Base-by-base conservation (phyloP, 1,140 invertebrate species). In the Drosophila varians region DNA sequence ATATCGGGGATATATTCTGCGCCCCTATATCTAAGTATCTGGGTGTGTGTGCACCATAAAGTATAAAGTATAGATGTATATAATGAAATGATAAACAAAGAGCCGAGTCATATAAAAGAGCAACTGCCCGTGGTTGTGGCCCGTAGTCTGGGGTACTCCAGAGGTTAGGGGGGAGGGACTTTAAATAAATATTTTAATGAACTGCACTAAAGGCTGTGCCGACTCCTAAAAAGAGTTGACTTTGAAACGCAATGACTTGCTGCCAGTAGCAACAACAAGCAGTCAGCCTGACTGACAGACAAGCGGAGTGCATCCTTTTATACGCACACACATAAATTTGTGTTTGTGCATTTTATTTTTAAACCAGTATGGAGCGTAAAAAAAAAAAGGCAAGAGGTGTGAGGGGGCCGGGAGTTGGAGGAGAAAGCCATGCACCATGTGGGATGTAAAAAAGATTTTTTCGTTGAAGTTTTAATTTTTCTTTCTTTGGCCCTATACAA, bases 111-210 rank as follows among this genome's bases (percentile, higher is more conserved):
- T 71, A 71, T 71, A 71, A 71, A 72, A 71, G 68, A 72, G 69
- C 69, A 72, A 72, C 69, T 48, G 43, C 14, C 48, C 28, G 25
- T 36, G 46, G 14, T 68, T 34, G 28, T 26, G 19, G 46, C 45
- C 12, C 38, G 34, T 42, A 14, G 18, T 25, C 9, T 7, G 7
- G 9, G 2, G n/a, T 23, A n/a, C n/a, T n/a, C n/a, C n/a, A n/a
- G 25, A 25, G 62, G n/a, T 11, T 12, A 7, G n/a, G 16, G 43
- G 47, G 48, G 45, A 3, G 1, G 2, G 28, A 4, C 56, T 42
- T 62, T 61, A 72, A 72, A 72, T 72, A 72, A 61, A 72, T 72
- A 72, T 72, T 72, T 72, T 72, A 72, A 72, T 72, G 68, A 72
- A 72, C 68, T 72, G 48, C 68, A 73, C 68, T 68, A 68, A 66